These are phyloP conservation scores for Condylura cristata DNA, from an alignment of 2,113 vertebrate genomes.

Conservation along the genomic window DNA sequence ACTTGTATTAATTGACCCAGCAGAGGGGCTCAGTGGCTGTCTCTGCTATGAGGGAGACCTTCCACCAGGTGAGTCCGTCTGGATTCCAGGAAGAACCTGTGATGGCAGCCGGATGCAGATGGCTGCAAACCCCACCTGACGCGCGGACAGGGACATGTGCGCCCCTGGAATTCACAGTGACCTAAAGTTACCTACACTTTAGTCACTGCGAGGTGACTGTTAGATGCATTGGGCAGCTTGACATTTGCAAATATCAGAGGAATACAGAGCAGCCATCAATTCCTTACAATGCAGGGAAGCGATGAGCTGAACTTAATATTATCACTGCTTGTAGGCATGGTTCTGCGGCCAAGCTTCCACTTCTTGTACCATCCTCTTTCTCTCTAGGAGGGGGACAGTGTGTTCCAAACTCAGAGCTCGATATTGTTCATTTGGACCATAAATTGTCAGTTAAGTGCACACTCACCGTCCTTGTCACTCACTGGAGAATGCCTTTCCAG, in stretches of 20 bases:
- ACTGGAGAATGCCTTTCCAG: not conserved
- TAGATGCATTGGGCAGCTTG: not conserved
- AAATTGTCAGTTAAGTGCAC: not conserved
- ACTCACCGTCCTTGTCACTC: not conserved
- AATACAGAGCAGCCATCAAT: not conserved
- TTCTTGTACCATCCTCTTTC: not conserved
- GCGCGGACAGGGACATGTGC: not conserved
- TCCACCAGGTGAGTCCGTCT: constrained; percentile 17
- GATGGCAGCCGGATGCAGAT: too few species aligned
- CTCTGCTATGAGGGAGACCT: not conserved
- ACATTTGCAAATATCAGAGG: not conserved
- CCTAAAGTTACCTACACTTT: not conserved
- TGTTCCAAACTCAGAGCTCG: not conserved
- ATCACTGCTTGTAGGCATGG: not conserved
- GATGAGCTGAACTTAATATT: not conserved
- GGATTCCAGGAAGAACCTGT: not conserved
- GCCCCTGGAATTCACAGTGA: not conserved
- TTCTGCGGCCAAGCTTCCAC: not conserved
- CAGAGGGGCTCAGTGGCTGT: constrained; percentile 20
- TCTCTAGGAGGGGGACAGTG: not conserved
- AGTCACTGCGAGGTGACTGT: not conserved
- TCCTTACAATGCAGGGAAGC: not conserved
- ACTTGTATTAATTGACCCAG: constrained; percentile 65
- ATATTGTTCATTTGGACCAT: not conserved
- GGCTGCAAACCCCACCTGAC: not conserved